Evolutionary conservation across 2,797 vertebrate genomes (phyloP), one percentile per base, ranked within the genome.

Genomic region (Enoplosus armatus): DNA sequence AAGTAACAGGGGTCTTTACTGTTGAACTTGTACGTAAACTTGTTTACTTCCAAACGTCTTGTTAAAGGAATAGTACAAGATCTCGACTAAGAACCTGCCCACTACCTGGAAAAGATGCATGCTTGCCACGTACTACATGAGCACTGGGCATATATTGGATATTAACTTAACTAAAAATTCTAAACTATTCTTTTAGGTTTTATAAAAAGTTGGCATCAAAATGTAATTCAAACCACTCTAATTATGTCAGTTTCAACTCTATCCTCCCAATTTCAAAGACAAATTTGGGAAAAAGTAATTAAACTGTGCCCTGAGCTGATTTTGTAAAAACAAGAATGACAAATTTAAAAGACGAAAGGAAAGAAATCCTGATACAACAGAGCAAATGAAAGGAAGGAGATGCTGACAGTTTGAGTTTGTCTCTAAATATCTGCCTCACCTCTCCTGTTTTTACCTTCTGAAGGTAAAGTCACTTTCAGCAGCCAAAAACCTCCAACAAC

Each of bases 361-460:
- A 55, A 63, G 11, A 59, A 56, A 60, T 24, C 1, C 1, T 48
- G 55, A 22, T 58, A 18, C 6, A 75, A 29, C 0, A 8, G 29
- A 78, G 12, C n/a, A 27, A 8, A 70, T 50, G 9, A 62, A 43
- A 60, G 3, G 8, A 26, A 22, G 3, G 3, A 43, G 27, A 29
- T 24, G 60, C 37, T 33, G 61, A 60, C 65, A 51, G 65, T 45
- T 67, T 82, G 53, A 65, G 58, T 29, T 53, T 43, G 47, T 53
- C 60, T 83, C 31, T 22, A 71, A 79, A 79, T 72, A 84, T 71
- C 51, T 73, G 53, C 56, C 43, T 47, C 48, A 41, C 29, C 9
- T 47, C 18, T 54, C 20, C 15, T 43, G 67, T 22, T 71, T 73
- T 56, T 26, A 31, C 7, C 31, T 50, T 72, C 11, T 60, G 48